Evolutionary conservation across 2,797 vertebrate species (phyloP), one percentile per base, ranked within the genome.

Genomic region (Micrastur ruficollis): DNA sequence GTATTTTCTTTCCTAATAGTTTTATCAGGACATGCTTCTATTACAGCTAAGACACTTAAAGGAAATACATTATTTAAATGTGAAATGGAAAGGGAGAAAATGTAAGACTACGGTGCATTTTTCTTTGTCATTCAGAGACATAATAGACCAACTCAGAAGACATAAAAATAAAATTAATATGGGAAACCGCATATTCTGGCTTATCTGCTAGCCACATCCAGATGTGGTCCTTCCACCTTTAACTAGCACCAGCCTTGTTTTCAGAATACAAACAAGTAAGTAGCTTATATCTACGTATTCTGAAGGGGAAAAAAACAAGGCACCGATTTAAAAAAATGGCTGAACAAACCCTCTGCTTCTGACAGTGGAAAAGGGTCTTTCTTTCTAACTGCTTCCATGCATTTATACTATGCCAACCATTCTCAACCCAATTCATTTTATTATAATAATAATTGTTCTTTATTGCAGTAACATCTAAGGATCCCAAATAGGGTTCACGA

Each of bases 401-500:
- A 58, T 91, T 92, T 95, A 78, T 82, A 61, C 56, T 61, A 36
- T 68, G 81, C 81, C 72, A 93, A 36, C 91, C 46, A 81, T 83
- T 84, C 71, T 95, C 65, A 90, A 83, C 40, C 38, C 71, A 89
- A 91, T 86, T 93, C 74, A 92, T 92, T 96, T 96, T 88, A 96
- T 95, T 93, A 86, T 92, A 80, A 95, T 94, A 96, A 95, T 96
- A 96, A 95, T 96, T 92, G 84, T 89, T 89, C 93, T 93, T 96
- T 97, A 97, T 90, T 95, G 86, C 59, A 79, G 88, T 81, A 90
- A 89, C 87, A 89, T 94, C 91, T 89, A 93, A 91, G 91, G 89
- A 89, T 93, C 80, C 74, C 79, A 93, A 89, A 95, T 87, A 89
- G 94, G 79, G 96, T 95, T 95, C 94, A 95, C 90, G 84, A 91